These are phyloP conservation scores for honey bee (Apis mellifera) DNA, from an alignment of 1,140 invertebrate genomes.

Conservation along the genomic window Amel_HAv3.1 CM009936.2:3153501-3154000, in stretches of 20 bases:
- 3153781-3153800: constrained; percentile 46
- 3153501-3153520: not conserved
- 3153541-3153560: constrained; percentile 7
- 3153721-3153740: constrained; percentile 3
- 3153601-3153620: constrained; percentile 21
- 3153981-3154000: not conserved
- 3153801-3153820: constrained; percentile 29
- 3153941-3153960: not conserved
- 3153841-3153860: not conserved
- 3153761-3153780: constrained; percentile 39
- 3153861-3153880: not conserved
- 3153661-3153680: constrained; percentile 6
- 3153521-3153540: not conserved
- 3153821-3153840: constrained; percentile 24
- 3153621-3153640: constrained; percentile 20
- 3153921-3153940: constrained; percentile 49
- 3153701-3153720: constrained; percentile 34
- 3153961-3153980: constrained; percentile 18
- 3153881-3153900: not conserved
- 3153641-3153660: not conserved
- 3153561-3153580: constrained; percentile 41
- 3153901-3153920: constrained; percentile 17
- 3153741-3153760: constrained; percentile 55
- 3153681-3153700: constrained; percentile 41
- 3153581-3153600: not conserved